A percentile compares a stretch with the other conserved stretches of the same genome.
Conservation (phyloP, 2,888 invertebrate species). For the Drosophila picticornis region DNA sequence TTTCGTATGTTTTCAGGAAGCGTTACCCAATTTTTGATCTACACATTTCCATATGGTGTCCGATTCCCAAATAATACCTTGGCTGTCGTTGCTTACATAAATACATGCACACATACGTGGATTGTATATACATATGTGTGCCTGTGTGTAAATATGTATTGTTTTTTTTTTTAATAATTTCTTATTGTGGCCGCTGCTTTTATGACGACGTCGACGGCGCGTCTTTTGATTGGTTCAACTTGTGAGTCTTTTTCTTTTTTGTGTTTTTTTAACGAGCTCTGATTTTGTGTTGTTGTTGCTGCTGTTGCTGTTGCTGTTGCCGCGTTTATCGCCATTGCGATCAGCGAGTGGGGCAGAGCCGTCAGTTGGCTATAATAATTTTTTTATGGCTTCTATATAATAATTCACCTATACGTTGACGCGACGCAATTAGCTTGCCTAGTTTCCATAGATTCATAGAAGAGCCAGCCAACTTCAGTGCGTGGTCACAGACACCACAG, state of each 20-base stretch:
- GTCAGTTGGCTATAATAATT: conserved; percentile 60
- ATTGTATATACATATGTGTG: conserved; percentile 13
- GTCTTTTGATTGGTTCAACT: conserved; percentile 76
- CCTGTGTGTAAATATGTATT: neutral
- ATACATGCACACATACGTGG: conserved; percentile 1
- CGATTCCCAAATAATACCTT: conserved; percentile 36
- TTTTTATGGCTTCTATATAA: conserved; percentile 76
- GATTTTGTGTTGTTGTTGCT: conserved; percentile 57
- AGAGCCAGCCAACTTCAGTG: conserved; percentile 40
- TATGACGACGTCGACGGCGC: conserved; percentile 66
- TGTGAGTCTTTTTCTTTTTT: conserved; percentile 40
- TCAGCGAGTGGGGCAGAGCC: conserved; percentile 64
- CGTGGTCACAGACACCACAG: conserved; percentile 48
- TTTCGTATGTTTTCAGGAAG: conserved; percentile 23
- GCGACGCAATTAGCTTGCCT: conserved; percentile 72
- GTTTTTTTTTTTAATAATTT: conserved; percentile 50
- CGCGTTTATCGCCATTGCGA: conserved; percentile 63
- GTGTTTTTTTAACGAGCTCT: conserved; percentile 73
- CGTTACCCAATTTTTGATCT: conserved; percentile 67
- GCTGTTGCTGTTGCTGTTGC: conserved; percentile 28
- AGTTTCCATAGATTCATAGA: conserved; percentile 69
- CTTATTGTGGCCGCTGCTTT: conserved; percentile 57
- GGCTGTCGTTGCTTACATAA: conserved; percentile 6
- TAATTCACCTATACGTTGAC: conserved; percentile 79
- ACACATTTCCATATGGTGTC: conserved; percentile 41